Conservation (phyloP, 2,888 invertebrate species). For the Chydorus sphaericus region DNA sequence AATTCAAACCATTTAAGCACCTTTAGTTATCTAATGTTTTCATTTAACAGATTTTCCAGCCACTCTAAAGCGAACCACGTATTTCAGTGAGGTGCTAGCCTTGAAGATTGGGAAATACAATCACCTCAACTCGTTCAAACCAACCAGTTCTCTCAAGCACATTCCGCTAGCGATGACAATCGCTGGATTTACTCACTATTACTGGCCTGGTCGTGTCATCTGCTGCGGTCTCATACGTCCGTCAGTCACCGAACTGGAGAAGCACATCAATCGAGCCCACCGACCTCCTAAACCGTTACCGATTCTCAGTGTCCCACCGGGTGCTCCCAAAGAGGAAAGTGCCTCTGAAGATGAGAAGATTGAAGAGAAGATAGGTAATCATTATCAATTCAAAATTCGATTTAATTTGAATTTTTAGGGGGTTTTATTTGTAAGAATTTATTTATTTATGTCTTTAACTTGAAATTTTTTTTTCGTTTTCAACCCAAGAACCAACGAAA, state of each 20-base stretch:
- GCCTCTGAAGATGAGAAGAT: no score
- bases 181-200: neutral
- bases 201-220: neutral
- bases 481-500: no score
- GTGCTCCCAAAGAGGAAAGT: no score
- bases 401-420: no score
- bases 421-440: no score
- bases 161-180: neutral
- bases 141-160: neutral
- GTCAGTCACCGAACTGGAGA: neutral
- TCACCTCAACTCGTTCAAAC: neutral
- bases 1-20: no score
- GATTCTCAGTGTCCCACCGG: neutral
- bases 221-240: neutral
- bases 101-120: neutral
- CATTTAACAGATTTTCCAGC: neutral
- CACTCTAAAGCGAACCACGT: neutral
- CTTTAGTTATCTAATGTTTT: no score
- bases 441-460: no score
- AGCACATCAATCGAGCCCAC: neutral
- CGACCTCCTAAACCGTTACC: neutral
- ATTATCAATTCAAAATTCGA: no score
- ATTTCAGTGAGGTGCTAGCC: neutral
- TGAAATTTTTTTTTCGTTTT: no score
- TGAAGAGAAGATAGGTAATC: no score